Evolutionary conservation across 2,797 vertebrate genomes (phyloP), one percentile per base, ranked within the genome.

Genomic region (Peromyscus melanophrys): DNA sequence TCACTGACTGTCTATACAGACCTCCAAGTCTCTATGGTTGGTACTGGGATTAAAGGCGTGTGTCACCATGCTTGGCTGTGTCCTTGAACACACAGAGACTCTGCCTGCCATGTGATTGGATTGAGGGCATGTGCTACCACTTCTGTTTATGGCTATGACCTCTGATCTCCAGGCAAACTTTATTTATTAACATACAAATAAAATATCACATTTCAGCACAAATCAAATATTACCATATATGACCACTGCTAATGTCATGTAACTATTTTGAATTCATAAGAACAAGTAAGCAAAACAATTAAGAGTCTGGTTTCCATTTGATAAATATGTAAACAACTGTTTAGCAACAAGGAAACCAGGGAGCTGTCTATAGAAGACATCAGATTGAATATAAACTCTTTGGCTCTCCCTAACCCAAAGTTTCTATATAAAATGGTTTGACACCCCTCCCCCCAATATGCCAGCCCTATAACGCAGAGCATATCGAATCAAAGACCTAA

Each of bases 181-280:
- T 55, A 55, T 55, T 55, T 55, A 55, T 55, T 55, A 55, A 55
- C 52, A 55, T 55, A 16, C 52, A 55, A 55, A 14, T 55, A 55
- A 55, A 55, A 55, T 55, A 55, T 55, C 13, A 55, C 52, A 55
- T 55, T 55, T 55, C 52, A 55, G 14, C 14, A 14, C 52, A 55
- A 55, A 55, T 16, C 13, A 55, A 55, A 55, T 55, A 55, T 55
- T 14, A 55, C 52, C 52, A 55, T 19, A 57, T 57, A 57, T 57
- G 16, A 19, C 55, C 16, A 52, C 25, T 67, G 10, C 77, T 76
- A 37, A 61, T 49, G 37, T 65, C n/a, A 14, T 52, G 12, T 67
- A 73, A 76, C 0, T 17, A 90, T 95, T 90, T 84, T 49, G 11
- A 81, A 94, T 91, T 87, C 61, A 85, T 37, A 95, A 92, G 10